These are phyloP conservation scores for Argentina silus DNA, from an alignment of 2,797 vertebrate genomes.

Conservation along the genomic window DNA sequence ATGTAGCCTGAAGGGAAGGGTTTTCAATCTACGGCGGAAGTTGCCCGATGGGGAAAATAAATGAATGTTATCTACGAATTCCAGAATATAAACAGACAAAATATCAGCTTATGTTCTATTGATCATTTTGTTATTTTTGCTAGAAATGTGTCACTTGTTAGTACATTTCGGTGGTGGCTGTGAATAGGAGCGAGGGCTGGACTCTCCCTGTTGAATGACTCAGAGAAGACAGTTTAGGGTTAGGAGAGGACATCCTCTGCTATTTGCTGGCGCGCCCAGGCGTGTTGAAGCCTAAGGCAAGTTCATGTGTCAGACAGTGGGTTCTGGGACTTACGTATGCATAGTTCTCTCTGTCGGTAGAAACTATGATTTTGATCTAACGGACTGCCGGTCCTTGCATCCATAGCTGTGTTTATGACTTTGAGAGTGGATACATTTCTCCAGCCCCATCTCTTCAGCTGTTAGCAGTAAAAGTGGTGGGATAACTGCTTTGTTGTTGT, in stretches of 20 bases:
- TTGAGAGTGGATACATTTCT: too few species aligned
- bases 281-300: slow-evolving; percentile 33
- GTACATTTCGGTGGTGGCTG: too few species aligned
- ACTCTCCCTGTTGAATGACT: background rate
- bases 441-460: too few species aligned
- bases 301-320: slow-evolving; percentile 25
- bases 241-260: slow-evolving; percentile 1
- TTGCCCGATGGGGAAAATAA: background rate
- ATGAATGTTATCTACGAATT: background rate
- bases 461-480: too few species aligned
- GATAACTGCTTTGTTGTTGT: too few species aligned
- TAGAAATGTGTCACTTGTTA: background rate
- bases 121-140: too few species aligned
- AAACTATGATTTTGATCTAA: slow-evolving; percentile 10
- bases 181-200: background rate
- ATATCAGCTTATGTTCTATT: too few species aligned
- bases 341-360: background rate
- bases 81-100: background rate
- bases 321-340: slow-evolving; percentile 22
- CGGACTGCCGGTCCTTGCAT: background rate
- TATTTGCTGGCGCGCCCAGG: background rate
- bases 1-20: too few species aligned
- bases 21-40: too few species aligned
- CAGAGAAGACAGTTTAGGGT: background rate
- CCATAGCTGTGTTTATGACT: too few species aligned